Evolutionary conservation across 1,140 invertebrate species (phyloP), one percentile per base, ranked within the genome.

Genomic region (Hylaeus volcanicus): DNA sequence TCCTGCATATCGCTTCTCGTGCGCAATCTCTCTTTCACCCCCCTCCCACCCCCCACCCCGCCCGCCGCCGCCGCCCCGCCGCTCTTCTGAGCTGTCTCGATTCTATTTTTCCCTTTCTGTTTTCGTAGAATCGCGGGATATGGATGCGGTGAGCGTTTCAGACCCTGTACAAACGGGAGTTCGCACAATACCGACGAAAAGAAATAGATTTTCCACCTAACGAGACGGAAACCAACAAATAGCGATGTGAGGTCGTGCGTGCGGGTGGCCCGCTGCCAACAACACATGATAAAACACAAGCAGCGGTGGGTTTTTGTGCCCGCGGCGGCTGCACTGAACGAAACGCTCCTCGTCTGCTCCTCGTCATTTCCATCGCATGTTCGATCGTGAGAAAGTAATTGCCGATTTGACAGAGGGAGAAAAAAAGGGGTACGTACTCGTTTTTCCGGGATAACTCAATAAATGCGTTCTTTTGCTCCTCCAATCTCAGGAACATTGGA

Each of bases 141-240:
- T 76, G 64, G 74, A 76, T 51, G 56, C 74, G 74, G 66, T 12
- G 56, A 70, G 58, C 79, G 61, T 73, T 79, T 53, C 41, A 45
- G 70, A 39, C 48, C 51, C 65, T 48, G 74, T 77, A 63, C 74
- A 81, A 69, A 70, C 60, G 84, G 81, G 26, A 26, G 71, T 84
- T 82, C 85, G 76, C 83, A 80, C 81, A 88, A 83, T 86, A 80
- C 82, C 71, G 81, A 83, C 85, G 79, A 85, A 88, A 91, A 91
- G 89, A 91, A 91, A 92, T 90, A 90, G 87, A 91, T 92, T 92
- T 91, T 90, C 89, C 84, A 79, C 83, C 89, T 91, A 90, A 91
- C 90, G 89, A 91, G 86, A 90, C 86, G 89, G 86, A 91, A 91
- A 90, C 82, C 85, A 89, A 91, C 89, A 88, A 89, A 90, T 88